Evolutionary conservation across 2,888 invertebrate genomes (phyloP), one percentile per base, ranked within the genome.

Genomic region (Tromatobia lineatoria): DNA sequence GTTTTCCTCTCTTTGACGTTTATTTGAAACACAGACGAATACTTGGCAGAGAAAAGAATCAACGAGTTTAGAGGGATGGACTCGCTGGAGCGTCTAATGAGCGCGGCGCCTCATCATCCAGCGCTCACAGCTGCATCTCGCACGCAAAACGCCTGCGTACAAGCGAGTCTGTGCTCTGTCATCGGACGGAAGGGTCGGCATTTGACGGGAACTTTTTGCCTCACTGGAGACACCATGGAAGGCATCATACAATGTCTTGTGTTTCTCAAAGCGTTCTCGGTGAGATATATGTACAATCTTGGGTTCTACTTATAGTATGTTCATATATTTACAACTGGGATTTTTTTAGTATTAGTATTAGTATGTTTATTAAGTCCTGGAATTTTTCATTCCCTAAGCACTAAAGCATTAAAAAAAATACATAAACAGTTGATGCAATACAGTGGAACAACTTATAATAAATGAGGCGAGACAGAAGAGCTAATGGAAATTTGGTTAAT

Each of bases 181-280:
- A 96, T 97, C 74, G 96, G 97, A 50, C 96, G 97, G 91, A 96
- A 97, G 92, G 97, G 97, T 88, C 95, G 97, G 87, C 97, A 98
- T 93, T 95, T 98, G 86, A 97, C 97, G 20, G 98, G 98, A 89
- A 98, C 97, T 74, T 98, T 98, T 94, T 97, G 98, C 92, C 96
- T 98, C 83, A 97, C 97, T 66, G 98, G 98, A 76, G 98, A 98
- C 94, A 98, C 98, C 83, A 98, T 98, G 98, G 98, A 98, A 93
- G 98, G 98, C 90, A 98, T 98, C 92, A 98, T 98, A 93, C 98
- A 98, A 95, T 98, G 98, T 94, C 95, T 98, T 91, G 98, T 98
- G 90, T 98, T 98, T 95, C 96, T 98, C 93, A 98, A 98, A 94
- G 98, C 98, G 54, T 98, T 98, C 94, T 97, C 98, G 97, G 98